Evolutionary conservation across 2,113 vertebrate species (phyloP), one percentile per base, ranked within the genome.

Genomic region (Pituophis catenifer): DNA sequence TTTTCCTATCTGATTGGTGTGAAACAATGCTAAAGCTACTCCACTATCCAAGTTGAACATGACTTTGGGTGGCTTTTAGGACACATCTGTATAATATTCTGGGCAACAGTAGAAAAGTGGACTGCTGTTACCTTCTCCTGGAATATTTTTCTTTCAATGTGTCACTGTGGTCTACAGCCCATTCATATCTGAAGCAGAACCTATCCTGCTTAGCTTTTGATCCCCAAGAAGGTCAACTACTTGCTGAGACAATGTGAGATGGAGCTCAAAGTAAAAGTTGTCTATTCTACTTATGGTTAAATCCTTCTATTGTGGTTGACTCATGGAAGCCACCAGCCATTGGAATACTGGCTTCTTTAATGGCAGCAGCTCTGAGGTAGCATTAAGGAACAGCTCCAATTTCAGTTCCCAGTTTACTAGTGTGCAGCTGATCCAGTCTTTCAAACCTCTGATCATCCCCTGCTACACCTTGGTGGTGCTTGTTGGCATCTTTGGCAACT

Each of bases 341-440:
- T n/a, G 81, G 92, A 87, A 90, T 0, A 90, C 58, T 29, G 26
- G 57, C 52, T 8, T 29, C 3, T 26, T 94, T 96, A 97, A 96
- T 0, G 59, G 91, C 23, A 97, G 92, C 53, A 55, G 96, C 86
- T 98, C 97, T 0, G 97, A 98, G 95, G 98, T 98, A 54, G 62
- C 94, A 1, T 95, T 98, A 91, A 97, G 96, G 93, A 98, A 98
- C 86, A 86, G 11, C 96, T 95, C 98, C 89, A 97, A 98, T 23
- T 96, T 94, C 95, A 98, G 96, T 90, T 52, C 97, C 0, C 98
- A 98, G 96, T 98, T 99, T 93, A 97, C 97, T 0, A 98, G 98
- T 0, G 98, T 99, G 92, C 98, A 98, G 96, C 96, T 99, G 93
- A 96, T 99, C 89, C 98, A 99, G 97, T 98, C 98, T 91, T 98